A percentile compares a stretch with the other conserved stretches of the same genome.
These are phyloP conservation scores for Orchesellides sinensis DNA, from an alignment of 2,888 invertebrate species.

Conservation along the genomic window DNA sequence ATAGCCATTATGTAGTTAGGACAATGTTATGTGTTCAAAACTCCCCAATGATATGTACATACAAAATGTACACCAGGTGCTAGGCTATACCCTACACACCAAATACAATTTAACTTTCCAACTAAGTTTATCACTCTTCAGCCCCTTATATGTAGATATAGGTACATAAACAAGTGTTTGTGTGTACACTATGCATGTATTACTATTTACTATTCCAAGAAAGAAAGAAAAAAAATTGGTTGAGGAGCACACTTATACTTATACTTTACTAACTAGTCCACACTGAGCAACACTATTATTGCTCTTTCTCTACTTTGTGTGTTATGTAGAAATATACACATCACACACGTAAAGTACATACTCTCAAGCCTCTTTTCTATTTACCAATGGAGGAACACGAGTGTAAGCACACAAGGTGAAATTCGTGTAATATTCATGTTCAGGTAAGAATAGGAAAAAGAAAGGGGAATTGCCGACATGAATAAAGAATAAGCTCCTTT, in stretches of 20 bases:
- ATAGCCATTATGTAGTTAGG: too few species aligned
- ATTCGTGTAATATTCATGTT: slow-evolving; percentile 65
- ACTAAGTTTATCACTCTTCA: too few species aligned
- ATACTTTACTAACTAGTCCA: slow-evolving; percentile 11
- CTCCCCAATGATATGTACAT: too few species aligned
- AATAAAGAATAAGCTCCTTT: slow-evolving; percentile 57
- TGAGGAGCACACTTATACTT: background rate
- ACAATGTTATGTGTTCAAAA: too few species aligned
- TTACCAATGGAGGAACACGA: slow-evolving; percentile 20
- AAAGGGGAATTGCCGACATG: slow-evolving; percentile 62
- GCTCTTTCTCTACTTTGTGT: background rate
- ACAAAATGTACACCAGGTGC: too few species aligned
- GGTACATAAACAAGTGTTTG: too few species aligned
- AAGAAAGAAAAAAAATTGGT: background rate
- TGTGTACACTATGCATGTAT: too few species aligned
- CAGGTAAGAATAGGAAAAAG: slow-evolving; percentile 62
- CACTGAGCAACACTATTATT: background rate
- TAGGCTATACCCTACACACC: too few species aligned
- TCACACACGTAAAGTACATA: background rate
- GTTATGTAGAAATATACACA: background rate
- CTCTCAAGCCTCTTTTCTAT: background rate
- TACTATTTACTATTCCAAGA: too few species aligned
- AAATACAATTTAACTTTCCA: too few species aligned
- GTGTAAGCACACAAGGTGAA: slow-evolving; percentile 45
- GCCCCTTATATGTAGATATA: too few species aligned